phyloP scores from a whole-genome alignment of 2,888 invertebrate genomes.

The Tetramorium bicarinatum region DNA sequence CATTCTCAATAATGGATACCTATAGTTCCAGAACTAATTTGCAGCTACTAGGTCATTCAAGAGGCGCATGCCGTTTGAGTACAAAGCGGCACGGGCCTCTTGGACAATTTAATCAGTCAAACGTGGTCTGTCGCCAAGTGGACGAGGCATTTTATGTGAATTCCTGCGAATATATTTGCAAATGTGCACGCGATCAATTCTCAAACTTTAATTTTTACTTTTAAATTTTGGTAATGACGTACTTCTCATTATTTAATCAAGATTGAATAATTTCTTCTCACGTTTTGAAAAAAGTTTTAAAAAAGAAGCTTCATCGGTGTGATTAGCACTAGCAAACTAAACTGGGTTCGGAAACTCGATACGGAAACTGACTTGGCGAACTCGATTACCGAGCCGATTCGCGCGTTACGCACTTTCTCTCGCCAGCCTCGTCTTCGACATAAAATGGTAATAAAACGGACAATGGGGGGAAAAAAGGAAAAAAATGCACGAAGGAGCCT shows the following conservation, averaged over 20 bases:
- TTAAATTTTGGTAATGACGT: neutral
- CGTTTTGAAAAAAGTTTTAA: neutral
- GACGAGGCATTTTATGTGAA: neutral
- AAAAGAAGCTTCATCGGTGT: neutral
- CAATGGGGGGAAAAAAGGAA: neutral
- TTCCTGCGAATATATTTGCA: conserved; percentile 4
- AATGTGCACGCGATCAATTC: neutral
- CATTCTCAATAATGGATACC: conserved; percentile 8
- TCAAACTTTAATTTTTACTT: neutral
- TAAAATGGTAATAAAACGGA: conserved; percentile 28
- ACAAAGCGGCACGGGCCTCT: conserved; percentile 24
- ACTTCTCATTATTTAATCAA: neutral
- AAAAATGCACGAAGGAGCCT: conserved; percentile 18
- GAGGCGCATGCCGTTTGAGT: conserved; percentile 27
- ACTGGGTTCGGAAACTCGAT: neutral
- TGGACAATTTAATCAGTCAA: conserved; percentile 36
- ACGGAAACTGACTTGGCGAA: conserved; percentile 2
- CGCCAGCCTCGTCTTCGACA: conserved; percentile 21
- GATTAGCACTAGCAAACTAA: neutral
- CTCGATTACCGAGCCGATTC: conserved; percentile 28
- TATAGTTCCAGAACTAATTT: conserved; percentile 45
- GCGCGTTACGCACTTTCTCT: conserved; percentile 16
- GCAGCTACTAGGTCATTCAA: conserved; percentile 38
- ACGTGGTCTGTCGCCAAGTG: neutral
- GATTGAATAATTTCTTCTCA: neutral